Evolutionary conservation across 2,888 invertebrate genomes (phyloP).

Genomic region (Onchidella celtica): DNA sequence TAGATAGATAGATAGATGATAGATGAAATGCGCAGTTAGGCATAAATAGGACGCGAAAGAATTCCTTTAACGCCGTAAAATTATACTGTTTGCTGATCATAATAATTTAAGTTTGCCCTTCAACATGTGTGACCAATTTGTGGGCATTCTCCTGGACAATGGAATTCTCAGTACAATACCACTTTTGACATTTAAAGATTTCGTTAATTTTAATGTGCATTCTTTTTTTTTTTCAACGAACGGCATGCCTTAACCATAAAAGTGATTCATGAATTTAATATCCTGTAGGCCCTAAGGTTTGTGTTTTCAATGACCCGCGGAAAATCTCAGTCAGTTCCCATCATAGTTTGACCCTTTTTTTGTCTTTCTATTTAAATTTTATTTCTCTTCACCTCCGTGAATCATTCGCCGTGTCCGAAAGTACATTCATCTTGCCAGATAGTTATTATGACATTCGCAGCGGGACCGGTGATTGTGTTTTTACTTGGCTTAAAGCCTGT

Average conservation of each 20-base stretch:
- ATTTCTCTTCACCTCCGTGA: too few relatives aligned
- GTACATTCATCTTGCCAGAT: not conserved
- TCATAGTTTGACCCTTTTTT: not conserved
- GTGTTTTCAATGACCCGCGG: not conserved
- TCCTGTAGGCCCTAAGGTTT: not conserved
- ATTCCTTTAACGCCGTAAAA: too few relatives aligned
- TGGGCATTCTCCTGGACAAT: too few relatives aligned
- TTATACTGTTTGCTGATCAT: too few relatives aligned
- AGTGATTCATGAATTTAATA: not conserved
- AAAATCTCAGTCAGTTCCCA: not conserved
- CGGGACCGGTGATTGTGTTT: not conserved
- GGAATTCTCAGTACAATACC: not conserved
- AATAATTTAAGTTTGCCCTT: too few relatives aligned
- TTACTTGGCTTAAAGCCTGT: not conserved
- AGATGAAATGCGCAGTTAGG: too few relatives aligned
- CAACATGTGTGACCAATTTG: too few relatives aligned
- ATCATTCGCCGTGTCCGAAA: too few relatives aligned
- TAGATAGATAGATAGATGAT: too few relatives aligned
- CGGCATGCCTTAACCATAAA: not conserved
- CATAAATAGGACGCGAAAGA: too few relatives aligned
- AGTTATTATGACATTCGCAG: not conserved
- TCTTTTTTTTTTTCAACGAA: not conserved
- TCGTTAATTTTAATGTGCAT: conserved; percentile 14
- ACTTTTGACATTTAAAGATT: not conserved
- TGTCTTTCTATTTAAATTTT: not conserved